These are phyloP conservation scores for Ametastegia equiseti DNA, from an alignment of 2,888 invertebrate species.

Conservation along the genomic window DNA sequence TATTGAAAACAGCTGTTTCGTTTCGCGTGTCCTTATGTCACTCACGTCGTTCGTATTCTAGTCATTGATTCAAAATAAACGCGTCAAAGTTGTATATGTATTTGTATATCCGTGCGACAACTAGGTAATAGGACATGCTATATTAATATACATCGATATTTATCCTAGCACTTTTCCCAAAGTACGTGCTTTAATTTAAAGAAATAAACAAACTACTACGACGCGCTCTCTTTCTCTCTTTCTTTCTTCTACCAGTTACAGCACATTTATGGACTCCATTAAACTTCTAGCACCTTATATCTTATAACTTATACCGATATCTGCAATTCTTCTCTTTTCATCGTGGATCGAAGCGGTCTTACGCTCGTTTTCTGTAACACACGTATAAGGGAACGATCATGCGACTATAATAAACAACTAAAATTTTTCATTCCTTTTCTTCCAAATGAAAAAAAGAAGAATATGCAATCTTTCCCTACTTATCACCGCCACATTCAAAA, in stretches of 20 bases:
- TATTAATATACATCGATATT: constrained; percentile 45
- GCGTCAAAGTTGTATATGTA: not conserved
- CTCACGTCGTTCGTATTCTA: not conserved
- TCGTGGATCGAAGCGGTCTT: constrained; percentile 68
- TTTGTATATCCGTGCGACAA: not conserved
- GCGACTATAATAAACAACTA: not conserved
- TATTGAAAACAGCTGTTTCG: not conserved
- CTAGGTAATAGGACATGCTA: constrained; percentile 40
- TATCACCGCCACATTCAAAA: not conserved
- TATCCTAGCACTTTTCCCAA: constrained; percentile 29
- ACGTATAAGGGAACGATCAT: constrained; percentile 61
- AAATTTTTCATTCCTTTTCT: not conserved
- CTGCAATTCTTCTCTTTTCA: constrained; percentile 68
- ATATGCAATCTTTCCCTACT: not conserved
- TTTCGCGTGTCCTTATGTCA: not conserved
- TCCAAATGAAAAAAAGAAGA: not conserved
- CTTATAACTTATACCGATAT: constrained; percentile 68
- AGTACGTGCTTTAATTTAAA: constrained; percentile 24
- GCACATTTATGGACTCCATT: constrained; percentile 16
- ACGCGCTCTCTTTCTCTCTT: constrained; percentile 50
- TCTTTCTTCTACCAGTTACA: not conserved
- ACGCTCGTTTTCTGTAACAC: constrained; percentile 72
- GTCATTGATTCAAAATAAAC: not conserved
- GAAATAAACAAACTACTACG: constrained; percentile 36
- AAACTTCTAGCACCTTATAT: constrained; percentile 52